Percentiles rank a stretch among this genome's conserved stretches.
phyloP scores from a whole-genome alignment of 2,797 vertebrate genomes.

The Anas capensis region DNA sequence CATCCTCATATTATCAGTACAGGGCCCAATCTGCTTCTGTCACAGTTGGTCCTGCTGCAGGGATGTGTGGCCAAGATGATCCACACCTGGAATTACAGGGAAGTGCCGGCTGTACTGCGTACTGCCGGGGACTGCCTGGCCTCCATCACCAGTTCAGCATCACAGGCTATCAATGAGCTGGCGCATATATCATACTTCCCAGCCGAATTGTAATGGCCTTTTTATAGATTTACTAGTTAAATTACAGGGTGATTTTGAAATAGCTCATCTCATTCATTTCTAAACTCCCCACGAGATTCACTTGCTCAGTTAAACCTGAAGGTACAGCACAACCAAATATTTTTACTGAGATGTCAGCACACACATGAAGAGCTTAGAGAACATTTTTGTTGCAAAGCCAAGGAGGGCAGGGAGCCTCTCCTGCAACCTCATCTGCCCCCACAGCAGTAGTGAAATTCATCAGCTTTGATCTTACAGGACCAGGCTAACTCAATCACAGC shows the following conservation, averaged over 20 bases:
- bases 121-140: rapidly evolving
- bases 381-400: neutral
- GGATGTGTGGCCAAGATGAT: neutral
- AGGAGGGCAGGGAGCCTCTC: neutral
- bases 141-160: neutral
- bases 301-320: neutral
- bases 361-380: neutral
- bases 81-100: neutral
- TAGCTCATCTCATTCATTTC: neutral
- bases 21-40: neutral
- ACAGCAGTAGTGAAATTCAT: neutral
- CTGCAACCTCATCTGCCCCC: neutral
- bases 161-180: neutral
- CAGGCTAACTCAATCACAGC: neutral
- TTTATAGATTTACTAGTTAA: neutral
- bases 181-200: neutral
- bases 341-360: neutral
- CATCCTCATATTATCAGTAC: neutral
- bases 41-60: neutral
- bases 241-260: neutral
- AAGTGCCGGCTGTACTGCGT: rapidly evolving
- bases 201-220: neutral
- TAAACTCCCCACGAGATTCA: neutral
- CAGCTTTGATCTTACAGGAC: neutral
- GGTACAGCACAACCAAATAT: neutral